Percentiles rank a stretch among this genome's conserved stretches.
phyloP scores from a whole-genome alignment of 2,797 vertebrate species.

The Girardinus metallicus region DNA sequence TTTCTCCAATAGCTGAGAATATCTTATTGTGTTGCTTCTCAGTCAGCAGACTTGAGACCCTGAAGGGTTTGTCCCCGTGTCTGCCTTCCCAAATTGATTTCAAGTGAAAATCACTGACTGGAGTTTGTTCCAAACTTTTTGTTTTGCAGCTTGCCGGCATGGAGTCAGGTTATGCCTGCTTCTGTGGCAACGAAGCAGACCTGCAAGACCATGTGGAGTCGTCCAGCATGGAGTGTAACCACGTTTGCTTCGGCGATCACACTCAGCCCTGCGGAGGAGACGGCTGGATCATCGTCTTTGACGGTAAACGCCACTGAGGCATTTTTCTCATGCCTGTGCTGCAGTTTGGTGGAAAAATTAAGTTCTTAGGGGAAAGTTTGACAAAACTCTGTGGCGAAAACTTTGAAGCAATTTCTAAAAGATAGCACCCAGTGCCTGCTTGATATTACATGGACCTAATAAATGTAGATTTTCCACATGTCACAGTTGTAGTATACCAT shows the following conservation, averaged over 20 bases:
- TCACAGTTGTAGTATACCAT: not conserved
- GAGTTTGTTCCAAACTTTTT: slow-evolving; percentile 46
- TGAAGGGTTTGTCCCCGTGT: slow-evolving; percentile 10
- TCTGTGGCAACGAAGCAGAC: slow-evolving; percentile 95
- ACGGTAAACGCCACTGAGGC: slow-evolving; percentile 85
- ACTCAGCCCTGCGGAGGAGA: slow-evolving; percentile 96
- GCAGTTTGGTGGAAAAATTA: not conserved
- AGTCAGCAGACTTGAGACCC: slow-evolving; percentile 2
- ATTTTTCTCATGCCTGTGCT: not conserved
- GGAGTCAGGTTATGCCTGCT: slow-evolving; percentile 97
- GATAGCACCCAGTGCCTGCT: not conserved
- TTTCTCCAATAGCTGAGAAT: not conserved
- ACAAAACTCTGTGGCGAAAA: not conserved
- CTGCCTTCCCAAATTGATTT: slow-evolving; percentile 7
- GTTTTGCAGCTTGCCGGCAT: slow-evolving; percentile 91
- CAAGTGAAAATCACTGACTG: slow-evolving; percentile 16
- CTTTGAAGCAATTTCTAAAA: not conserved
- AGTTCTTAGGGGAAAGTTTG: not conserved
- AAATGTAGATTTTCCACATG: not conserved
- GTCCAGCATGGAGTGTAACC: slow-evolving; percentile 93
- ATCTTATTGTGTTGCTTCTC: not conserved
- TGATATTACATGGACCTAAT: not conserved
- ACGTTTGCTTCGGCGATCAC: slow-evolving; percentile 97
- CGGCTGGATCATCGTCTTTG: slow-evolving; percentile 94
- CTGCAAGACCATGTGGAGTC: slow-evolving; percentile 88